These are phyloP conservation scores for Drosophila planitibia DNA, from an alignment of 2,888 invertebrate genomes.

Conservation along the genomic window DNA sequence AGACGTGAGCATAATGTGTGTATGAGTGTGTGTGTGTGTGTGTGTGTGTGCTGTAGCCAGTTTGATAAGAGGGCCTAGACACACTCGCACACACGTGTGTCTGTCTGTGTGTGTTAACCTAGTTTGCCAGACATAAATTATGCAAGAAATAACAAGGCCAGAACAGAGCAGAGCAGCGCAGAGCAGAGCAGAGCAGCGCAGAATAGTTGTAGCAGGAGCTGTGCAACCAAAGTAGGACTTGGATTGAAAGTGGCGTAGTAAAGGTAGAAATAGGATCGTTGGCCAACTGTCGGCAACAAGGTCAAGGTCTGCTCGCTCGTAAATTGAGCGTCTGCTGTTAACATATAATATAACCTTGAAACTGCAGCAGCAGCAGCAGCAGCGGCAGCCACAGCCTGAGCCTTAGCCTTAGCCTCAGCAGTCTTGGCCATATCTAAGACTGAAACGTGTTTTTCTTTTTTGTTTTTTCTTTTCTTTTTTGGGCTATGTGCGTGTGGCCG, in stretches of 20 bases:
- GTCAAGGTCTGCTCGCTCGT: constrained; percentile 47
- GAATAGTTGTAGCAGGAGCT: neutral
- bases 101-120: constrained; percentile 66
- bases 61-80: constrained; percentile 60
- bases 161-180: constrained; percentile 6
- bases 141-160: constrained; percentile 66
- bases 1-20: constrained; percentile 70
- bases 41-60: constrained; percentile 36
- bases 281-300: constrained; percentile 31
- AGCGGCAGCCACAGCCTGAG: neutral
- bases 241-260: neutral
- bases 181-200: constrained; percentile 14
- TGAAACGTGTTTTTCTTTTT: neutral
- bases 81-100: constrained; percentile 26
- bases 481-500: neutral
- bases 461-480: neutral
- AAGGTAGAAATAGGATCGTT: neutral
- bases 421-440: constrained; percentile 27
- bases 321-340: constrained; percentile 2
- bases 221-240: constrained; percentile 1
- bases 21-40: neutral
- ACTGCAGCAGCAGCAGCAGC: neutral
- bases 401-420: constrained; percentile 1
- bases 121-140: constrained; percentile 78
- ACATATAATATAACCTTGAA: constrained; percentile 43